Evolutionary conservation across 2,113 vertebrate genomes (phyloP).

Genomic region (Oryzias curvinotus): DNA sequence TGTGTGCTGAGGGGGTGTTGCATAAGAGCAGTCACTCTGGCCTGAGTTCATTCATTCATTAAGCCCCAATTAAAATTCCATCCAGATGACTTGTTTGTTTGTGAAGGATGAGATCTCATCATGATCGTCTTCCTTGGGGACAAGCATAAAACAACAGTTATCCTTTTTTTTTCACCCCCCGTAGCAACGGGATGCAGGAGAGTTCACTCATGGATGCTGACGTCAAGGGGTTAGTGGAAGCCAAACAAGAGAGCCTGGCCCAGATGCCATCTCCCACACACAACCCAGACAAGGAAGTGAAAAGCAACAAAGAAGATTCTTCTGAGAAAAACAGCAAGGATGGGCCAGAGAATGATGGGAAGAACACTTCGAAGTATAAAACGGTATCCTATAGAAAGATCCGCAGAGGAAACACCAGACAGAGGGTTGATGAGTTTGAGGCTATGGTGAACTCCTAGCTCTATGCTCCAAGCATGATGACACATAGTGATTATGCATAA

Average conservation of each 20-base stretch:
- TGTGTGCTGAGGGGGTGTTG: slow-evolving; percentile 5
- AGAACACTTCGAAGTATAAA: slow-evolving; percentile 82
- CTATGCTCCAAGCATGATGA: not conserved
- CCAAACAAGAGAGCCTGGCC: not conserved
- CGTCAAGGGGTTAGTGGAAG: not conserved
- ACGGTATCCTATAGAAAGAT: slow-evolving; percentile 93
- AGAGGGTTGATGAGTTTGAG: slow-evolving; percentile 92
- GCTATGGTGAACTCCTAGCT: slow-evolving; percentile 84
- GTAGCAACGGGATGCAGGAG: slow-evolving; percentile 5
- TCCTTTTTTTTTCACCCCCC: no score
- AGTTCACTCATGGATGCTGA: slow-evolving; percentile 6
- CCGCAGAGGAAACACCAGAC: slow-evolving; percentile 90
- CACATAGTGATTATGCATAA: not conserved
- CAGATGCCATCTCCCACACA: not conserved
- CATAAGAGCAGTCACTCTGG: slow-evolving; percentile 23
- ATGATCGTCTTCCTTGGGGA: no score
- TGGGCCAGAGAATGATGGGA: slow-evolving; percentile 50
- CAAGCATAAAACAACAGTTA: no score
- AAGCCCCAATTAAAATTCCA: slow-evolving; percentile 44
- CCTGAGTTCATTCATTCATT: slow-evolving; percentile 19
- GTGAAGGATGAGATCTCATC: not conserved
- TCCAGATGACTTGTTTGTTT: slow-evolving; percentile 16
- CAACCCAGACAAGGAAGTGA: not conserved
- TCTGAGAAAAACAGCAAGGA: slow-evolving; percentile 22
- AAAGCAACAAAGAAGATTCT: not conserved